These are phyloP conservation scores for Cactoblastis cactorum DNA, from an alignment of 2,888 invertebrate species.

Conservation along the genomic window DNA sequence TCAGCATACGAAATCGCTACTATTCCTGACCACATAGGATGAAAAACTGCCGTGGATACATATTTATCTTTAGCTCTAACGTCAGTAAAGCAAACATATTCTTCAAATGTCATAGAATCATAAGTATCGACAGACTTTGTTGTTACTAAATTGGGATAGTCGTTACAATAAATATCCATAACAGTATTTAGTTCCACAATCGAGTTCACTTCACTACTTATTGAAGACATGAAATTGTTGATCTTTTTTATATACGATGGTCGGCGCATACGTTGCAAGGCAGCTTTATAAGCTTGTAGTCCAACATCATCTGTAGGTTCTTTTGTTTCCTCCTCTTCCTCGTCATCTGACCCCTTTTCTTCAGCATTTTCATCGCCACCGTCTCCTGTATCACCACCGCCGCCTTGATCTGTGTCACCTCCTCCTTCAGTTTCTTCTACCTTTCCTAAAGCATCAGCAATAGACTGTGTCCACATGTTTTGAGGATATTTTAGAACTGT, in stretches of 20 bases:
- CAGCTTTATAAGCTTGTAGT: slow-evolving; percentile 46
- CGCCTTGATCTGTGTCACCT: slow-evolving; percentile 40
- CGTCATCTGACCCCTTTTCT: slow-evolving; percentile 41
- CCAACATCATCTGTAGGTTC: slow-evolving; percentile 50
- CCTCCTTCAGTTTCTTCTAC: slow-evolving; percentile 44
- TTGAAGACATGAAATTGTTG: slow-evolving; percentile 45
- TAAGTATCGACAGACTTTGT: slow-evolving; percentile 48
- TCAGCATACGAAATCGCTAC: slow-evolving; percentile 84
- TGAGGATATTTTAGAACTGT: slow-evolving; percentile 83
- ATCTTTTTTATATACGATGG: slow-evolving; percentile 58
- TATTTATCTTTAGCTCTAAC: slow-evolving; percentile 83
- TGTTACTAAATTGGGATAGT: slow-evolving; percentile 75
- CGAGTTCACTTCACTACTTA: slow-evolving; percentile 47
- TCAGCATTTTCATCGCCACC: slow-evolving; percentile 24
- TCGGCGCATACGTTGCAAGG: slow-evolving; percentile 52
- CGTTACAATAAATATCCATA: slow-evolving; percentile 82
- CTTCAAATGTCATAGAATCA: slow-evolving; percentile 61
- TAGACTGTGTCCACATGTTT: slow-evolving; percentile 84
- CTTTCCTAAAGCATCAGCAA: slow-evolving; percentile 55
- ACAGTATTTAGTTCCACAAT: slow-evolving; percentile 67
- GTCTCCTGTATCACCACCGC: slow-evolving; percentile 15
- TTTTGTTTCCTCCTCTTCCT: slow-evolving; percentile 31
- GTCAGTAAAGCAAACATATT: slow-evolving; percentile 83
- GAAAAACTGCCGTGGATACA: slow-evolving; percentile 83
- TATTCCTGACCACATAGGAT: slow-evolving; percentile 84